Evolutionary conservation across 2,888 invertebrate species (phyloP).

Genomic region (Drosophila sordidapex): DNA sequence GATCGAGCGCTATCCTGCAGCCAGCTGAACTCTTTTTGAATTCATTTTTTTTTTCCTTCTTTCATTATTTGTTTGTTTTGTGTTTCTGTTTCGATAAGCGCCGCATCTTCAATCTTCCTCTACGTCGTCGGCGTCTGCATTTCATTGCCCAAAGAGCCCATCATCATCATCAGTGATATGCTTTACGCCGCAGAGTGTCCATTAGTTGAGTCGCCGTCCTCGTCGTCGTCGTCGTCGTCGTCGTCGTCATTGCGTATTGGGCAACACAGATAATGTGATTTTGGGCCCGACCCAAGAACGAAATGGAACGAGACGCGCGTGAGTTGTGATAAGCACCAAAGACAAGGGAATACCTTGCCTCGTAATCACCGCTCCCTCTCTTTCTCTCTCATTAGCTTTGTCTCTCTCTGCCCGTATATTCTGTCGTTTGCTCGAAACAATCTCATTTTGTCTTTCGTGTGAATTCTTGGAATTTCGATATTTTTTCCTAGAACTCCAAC

Average conservation of each 20-base stretch:
- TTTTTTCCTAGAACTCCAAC: slow-evolving; percentile 82
- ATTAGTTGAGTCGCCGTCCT: slow-evolving; percentile 64
- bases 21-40: slow-evolving; percentile 72
- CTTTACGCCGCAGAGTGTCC: slow-evolving; percentile 71
- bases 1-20: slow-evolving; percentile 54
- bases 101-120: slow-evolving; percentile 82
- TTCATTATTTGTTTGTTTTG: slow-evolving; percentile 21
- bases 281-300: slow-evolving; percentile 64
- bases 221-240: slow-evolving; percentile 29
- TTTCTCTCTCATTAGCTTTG: neutral
- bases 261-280: slow-evolving; percentile 73
- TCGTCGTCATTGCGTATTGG: slow-evolving; percentile 54
- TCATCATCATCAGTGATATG: slow-evolving; percentile 74
- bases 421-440: slow-evolving; percentile 34
- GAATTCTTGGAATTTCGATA: slow-evolving; percentile 83
- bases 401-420: slow-evolving; percentile 6
- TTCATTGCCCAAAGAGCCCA: slow-evolving; percentile 56
- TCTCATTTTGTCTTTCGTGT: slow-evolving; percentile 77
- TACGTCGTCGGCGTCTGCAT: slow-evolving; percentile 58
- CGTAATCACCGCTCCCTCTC: slow-evolving; percentile 20
- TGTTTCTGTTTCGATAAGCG: slow-evolving; percentile 78
- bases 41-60: slow-evolving; percentile 25
- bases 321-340: slow-evolving; percentile 74
- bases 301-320: slow-evolving; percentile 80
- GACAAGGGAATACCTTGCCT: slow-evolving; percentile 82